These are phyloP conservation scores for Leptodactylus fallax DNA, from an alignment of 2,797 vertebrate genomes.

Conservation along the genomic window DNA sequence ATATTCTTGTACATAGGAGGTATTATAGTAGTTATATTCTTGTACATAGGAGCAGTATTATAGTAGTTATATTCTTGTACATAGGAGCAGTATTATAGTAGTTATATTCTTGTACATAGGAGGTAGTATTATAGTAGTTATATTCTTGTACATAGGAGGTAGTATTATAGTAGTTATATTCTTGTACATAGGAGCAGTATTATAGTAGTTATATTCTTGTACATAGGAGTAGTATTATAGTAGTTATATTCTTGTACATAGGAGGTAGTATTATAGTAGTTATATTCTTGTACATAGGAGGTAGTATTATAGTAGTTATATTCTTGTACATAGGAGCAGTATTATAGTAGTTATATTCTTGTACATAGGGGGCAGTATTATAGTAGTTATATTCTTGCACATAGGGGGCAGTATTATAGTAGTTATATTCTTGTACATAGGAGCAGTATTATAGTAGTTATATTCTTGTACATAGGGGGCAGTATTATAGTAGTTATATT, in stretches of 20 bases:
- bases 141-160: neutral
- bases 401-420: too few species aligned
- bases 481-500: too few species aligned
- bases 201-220: conserved; percentile 22
- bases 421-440: too few species aligned
- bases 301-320: neutral
- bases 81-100: conserved; percentile 19
- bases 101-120: conserved; percentile 17
- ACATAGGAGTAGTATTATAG: conserved; percentile 19
- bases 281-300: conserved; percentile 3
- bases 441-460: too few species aligned
- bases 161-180: conserved; percentile 30
- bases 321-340: conserved; percentile 11
- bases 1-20: neutral
- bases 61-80: conserved; percentile 17
- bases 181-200: conserved; percentile 20
- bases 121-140: conserved; percentile 23
- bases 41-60: conserved; percentile 17
- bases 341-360: conserved; percentile 19
- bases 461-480: too few species aligned
- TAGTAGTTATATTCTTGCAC: too few species aligned
- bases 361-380: too few species aligned
- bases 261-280: conserved; percentile 12
- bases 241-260: conserved; percentile 13
- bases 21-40: conserved; percentile 26